Base-by-base conservation (phyloP, 2,113 vertebrate species). In the Eolophus roseicapilla region DNA sequence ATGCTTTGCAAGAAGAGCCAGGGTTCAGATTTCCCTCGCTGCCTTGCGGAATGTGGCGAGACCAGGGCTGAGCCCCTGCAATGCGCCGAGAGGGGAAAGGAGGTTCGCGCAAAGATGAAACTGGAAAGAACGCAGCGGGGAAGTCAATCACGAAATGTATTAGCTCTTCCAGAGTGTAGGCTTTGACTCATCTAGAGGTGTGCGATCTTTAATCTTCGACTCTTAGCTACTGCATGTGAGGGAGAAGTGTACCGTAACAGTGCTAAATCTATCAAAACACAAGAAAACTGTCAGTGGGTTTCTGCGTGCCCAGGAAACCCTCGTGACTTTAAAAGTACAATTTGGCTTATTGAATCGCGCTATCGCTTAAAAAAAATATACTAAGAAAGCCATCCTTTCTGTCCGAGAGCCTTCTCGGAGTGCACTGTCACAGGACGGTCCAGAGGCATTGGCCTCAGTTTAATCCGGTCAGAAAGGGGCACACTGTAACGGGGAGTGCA, bases 131-230 rank as follows among this genome's bases (percentile, higher is more conserved):
- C 29, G 17, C 86, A 28, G 77, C 11, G 31, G 63, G 64, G 68
- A 93, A 95, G 97, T 94, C 89, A 96, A 90, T 96, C 83, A 85
- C 68, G 17, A 84, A 92, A 88, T 57, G 50, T 76, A 82, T 83
- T 73, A 57, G 64, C 77, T 96, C 77, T 90, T 84, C 59, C 9
- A 47, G 19, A 60, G 43, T 77, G 52, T 33, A 84, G 57, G 59
- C 67, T 96, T 82, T 88, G 86, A 93, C 59, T 86, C 85, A 91
- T 57, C 75, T 55, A 92, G 85, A 93, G 52, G 87, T 47, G 85
- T 81, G 63, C 53, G 64, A 78, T 83, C 91, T 96, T 86, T 95
- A 71, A 92, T 96, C 76, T 96, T 78, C 63, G 28, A 69, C 59
- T 75, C 25, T 81, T 63, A 86, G 57, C 77, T 90, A 74, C 89